Evolutionary conservation across 2,797 vertebrate genomes (phyloP), one percentile per base, ranked within the genome.

Genomic region (Scleropages formosus): DNA sequence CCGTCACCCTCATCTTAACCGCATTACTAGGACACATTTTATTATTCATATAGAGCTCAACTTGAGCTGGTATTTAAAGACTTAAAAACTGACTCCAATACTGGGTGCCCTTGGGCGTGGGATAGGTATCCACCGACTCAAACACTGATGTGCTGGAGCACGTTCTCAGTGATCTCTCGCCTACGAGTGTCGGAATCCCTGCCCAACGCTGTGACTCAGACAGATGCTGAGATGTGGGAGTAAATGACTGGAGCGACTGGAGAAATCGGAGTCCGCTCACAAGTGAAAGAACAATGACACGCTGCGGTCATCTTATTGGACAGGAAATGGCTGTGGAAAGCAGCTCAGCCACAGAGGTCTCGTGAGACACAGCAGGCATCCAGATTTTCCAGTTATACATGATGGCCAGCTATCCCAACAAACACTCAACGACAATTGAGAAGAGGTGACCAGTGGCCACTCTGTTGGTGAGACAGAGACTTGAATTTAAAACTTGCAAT

Each of bases 241-340:
- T 8, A 60, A 66, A n/a, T n/a, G n/a, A n/a, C n/a, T n/a, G n/a
- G 73, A 56, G 22, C 72, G 74, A 75, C 80, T 76, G 79, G 71
- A 59, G 72, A n/a, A n/a, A n/a, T 11, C 27, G 18, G 4, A 4
- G 72, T 73, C 39, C 59, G 47, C 70, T 63, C 53, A 22, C 74
- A 26, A 62, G 66, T 26, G 24, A 31, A 24, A 49, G 69, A 82
- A 66, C 79, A 79, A 72, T 80, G 79, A 82, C 71, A 22, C 83
- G 44, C 73, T 75, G 67, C 31, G 72, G 80, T 75, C 49, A 31
- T 27, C 20, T 58, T 72, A 81, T 72, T 78, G 62, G 61, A 83
- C 82, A 85, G 84, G 83, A 85, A 86, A 82, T 79, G 58, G 64
- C 47, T 53, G 58, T 13, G 22, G 75, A 64, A 63, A 58, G 74